These are phyloP conservation scores for Elephantulus edwardii DNA, from an alignment of 2,113 vertebrate species.

Conservation along the genomic window DNA sequence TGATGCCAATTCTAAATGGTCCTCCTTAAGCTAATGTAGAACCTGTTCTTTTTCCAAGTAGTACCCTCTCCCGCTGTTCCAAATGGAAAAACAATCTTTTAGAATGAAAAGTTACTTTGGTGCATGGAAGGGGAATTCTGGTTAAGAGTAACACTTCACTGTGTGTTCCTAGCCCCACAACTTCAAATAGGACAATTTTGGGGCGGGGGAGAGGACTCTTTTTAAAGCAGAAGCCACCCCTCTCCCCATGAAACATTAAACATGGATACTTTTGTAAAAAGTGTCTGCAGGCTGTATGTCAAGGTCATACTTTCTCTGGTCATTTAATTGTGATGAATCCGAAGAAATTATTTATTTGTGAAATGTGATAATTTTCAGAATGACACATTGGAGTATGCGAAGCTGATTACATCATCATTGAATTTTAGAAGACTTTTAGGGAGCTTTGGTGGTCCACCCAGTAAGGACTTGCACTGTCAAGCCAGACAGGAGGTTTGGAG, in stretches of 20 bases:
- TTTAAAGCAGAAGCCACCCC: neutral
- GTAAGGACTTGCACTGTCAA: too few relatives aligned
- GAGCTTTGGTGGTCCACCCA: too few relatives aligned
- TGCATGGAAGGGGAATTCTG: conserved; percentile 65
- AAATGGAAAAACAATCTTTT: conserved; percentile 60
- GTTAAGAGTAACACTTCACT: conserved; percentile 61
- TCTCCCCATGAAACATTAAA: conserved; percentile 55
- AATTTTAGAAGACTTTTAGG: conserved; percentile 46
- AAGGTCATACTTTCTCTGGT: conserved; percentile 56
- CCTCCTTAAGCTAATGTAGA: conserved; percentile 60
- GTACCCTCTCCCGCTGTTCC: conserved; percentile 28
- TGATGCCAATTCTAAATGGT: conserved; percentile 55
- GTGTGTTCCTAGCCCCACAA: conserved; percentile 44
- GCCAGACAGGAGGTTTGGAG: too few relatives aligned
- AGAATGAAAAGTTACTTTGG: conserved; percentile 65
- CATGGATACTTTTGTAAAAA: conserved; percentile 50
- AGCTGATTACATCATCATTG: conserved; percentile 27
- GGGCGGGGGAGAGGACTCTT: too few relatives aligned
- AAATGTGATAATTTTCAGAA: conserved; percentile 62
- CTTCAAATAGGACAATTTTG: too few relatives aligned
- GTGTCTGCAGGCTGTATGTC: conserved; percentile 33
- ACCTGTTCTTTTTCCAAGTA: conserved; percentile 48
- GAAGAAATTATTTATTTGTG: conserved; percentile 58
- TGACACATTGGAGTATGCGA: neutral
- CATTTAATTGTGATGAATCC: conserved; percentile 65